Conservation (phyloP, 92 coral and sea anemone genomes). For the Heteractis magnifica region DNA sequence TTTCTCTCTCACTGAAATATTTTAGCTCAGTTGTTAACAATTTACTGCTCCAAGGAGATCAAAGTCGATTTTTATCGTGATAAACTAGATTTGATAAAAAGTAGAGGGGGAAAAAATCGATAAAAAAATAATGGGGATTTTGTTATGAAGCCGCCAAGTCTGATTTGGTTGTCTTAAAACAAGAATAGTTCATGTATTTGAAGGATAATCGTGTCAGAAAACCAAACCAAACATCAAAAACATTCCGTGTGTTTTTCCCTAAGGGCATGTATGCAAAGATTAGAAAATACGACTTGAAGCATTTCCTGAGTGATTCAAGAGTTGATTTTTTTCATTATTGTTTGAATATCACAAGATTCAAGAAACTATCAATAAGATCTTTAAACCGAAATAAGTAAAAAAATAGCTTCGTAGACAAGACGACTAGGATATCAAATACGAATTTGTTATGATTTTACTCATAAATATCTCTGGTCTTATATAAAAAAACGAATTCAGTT, state of each 20-base stretch:
- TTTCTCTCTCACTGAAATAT: not conserved
- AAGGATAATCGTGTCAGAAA: not conserved
- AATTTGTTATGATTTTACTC: too few species aligned
- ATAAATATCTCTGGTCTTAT: too few species aligned
- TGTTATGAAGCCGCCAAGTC: not conserved
- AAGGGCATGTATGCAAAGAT: not conserved
- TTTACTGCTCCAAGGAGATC: not conserved
- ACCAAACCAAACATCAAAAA: not conserved
- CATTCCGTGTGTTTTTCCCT: not conserved
- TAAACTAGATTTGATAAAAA: not conserved
- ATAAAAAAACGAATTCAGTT: too few species aligned
- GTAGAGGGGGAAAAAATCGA: not conserved
- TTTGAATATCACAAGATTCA: not conserved
- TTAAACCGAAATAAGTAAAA: not conserved
- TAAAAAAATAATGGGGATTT: not conserved
- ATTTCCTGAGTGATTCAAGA: not conserved
- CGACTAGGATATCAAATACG: not conserved
- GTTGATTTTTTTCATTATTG: not conserved
- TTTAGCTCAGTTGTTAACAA: not conserved
- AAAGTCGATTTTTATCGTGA: too few species aligned
- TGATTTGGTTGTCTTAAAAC: not conserved
- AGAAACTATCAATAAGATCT: not conserved
- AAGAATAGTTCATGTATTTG: not conserved
- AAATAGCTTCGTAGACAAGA: not conserved
- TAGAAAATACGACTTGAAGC: not conserved